Percentiles rank a stretch among this genome's conserved stretches.
Evolutionary conservation across 2,113 vertebrate species (phyloP).

Genomic region (Riparia riparia): DNA sequence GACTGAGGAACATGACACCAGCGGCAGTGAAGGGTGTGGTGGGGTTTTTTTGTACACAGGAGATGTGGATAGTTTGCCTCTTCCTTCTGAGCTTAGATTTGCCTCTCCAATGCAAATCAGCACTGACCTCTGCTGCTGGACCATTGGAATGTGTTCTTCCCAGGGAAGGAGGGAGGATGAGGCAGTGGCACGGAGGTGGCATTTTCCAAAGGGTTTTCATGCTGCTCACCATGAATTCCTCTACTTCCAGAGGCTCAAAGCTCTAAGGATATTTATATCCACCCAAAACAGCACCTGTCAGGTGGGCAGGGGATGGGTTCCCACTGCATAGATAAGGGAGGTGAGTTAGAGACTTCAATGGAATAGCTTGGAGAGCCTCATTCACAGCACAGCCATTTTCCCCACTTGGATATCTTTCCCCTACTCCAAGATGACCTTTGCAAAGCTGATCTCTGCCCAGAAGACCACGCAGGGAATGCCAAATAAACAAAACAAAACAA

Average conservation of each 20-base stretch:
- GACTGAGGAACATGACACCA: not conserved
- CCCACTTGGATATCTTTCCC: not conserved
- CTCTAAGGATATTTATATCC: not conserved
- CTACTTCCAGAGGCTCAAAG: not conserved
- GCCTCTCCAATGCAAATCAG: conserved; percentile 46
- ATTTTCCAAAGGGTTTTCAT: not conserved
- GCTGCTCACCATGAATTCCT: not conserved
- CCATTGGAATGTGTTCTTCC: not conserved
- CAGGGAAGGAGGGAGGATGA: not conserved
- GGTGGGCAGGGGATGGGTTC: not conserved
- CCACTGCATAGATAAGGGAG: not conserved
- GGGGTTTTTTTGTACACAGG: not conserved
- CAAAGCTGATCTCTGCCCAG: not conserved
- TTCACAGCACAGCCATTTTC: not conserved
- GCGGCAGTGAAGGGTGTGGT: not conserved
- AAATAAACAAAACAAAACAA: not conserved
- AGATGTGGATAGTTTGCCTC: not conserved
- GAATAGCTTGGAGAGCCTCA: not conserved
- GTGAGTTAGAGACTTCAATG: not conserved
- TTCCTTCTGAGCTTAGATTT: not conserved
- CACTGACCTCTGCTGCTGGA: conserved; percentile 64
- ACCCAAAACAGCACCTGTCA: not conserved
- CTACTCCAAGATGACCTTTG: not conserved
- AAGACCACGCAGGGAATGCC: not conserved
- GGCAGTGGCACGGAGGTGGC: not conserved